phyloP scores from a whole-genome alignment of 2,797 vertebrate genomes.

The Platyrinchus mystaceus region DNA sequence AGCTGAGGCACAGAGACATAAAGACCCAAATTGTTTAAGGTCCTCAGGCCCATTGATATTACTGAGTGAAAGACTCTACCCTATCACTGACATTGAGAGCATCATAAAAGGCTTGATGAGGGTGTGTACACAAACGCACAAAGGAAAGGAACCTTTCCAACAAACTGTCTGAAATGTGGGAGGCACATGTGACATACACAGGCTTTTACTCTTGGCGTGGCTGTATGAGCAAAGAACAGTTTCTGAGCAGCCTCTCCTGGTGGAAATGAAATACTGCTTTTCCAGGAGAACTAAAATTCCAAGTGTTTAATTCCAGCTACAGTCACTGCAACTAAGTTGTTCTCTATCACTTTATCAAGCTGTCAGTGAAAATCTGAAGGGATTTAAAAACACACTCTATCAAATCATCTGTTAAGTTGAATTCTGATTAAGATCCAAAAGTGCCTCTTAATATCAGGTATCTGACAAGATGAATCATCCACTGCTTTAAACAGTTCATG shows the following conservation, averaged over 20 bases:
- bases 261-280: slow-evolving; percentile 1
- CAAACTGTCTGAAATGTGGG: not conserved
- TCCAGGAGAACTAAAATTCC: not conserved
- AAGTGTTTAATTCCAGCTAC: not conserved
- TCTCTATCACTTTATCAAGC: not conserved
- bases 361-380: not conserved
- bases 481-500: not conserved
- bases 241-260: slow-evolving; percentile 56
- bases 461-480: not conserved
- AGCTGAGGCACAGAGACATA: not conserved
- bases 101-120: not conserved
- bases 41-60: not conserved
- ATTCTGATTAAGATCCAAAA: not conserved
- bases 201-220: not conserved
- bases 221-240: not conserved
- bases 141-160: not conserved
- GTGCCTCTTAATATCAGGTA: not conserved
- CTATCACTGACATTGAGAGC: not conserved
- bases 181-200: not conserved
- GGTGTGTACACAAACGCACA: not conserved
- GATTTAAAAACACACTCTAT: not conserved
- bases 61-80: not conserved
- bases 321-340: not conserved
- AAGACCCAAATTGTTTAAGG: not conserved
- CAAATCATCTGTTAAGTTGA: not conserved